Base-by-base conservation (phyloP, 2,113 vertebrate genomes). In the Otolemur garnettii region DNA sequence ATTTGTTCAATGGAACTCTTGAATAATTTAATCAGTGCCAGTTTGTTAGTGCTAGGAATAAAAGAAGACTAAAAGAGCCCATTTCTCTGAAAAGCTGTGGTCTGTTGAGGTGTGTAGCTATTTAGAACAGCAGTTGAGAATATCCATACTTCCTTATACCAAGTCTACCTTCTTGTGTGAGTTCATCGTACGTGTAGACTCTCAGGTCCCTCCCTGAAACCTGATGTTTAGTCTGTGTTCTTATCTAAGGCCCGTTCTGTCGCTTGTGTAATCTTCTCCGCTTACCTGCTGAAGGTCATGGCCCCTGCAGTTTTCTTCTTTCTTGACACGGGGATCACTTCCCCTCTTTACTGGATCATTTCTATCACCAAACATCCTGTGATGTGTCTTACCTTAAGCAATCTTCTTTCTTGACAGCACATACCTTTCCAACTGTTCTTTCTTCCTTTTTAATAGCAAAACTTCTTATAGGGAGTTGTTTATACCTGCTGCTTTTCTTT, bases 1-100 rank as follows among this genome's bases (percentile, higher is more conserved):
- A 35, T 96, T 90, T 74, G 59, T 78, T 90, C 45, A 72, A 0
- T 72, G 59, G 42, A 82, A 60, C 53, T 80, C 50, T 90, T 91
- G 59, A 96, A 83, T 96, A 81, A 96, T 95, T 97, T 83, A 88
- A 64, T 42, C 22, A 6, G 0, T 92, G 80, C 85, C 91, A 90
- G 77, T 60, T 80, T 74, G 85, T 90, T 85, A 66, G 14, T 90
- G 60, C 14, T 81, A 38, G 60, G 77, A 53, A 19, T 79, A 45
- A 66, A 71, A 45, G 64, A 75, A 60, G 82, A 90, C 74, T 45
- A 24, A 66, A 82, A n/a, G 42, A 89, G 83, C 60, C 45, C 13
- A 38, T 69, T 79, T 35, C 72, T 92, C 66, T 83, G 94, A 77
- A 95, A 74, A 90, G 55, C 57, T 62, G 21, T 88, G 38, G 9